Conservation (phyloP, 1,140 invertebrate genomes). For the Sminthurides bifidus region DNA sequence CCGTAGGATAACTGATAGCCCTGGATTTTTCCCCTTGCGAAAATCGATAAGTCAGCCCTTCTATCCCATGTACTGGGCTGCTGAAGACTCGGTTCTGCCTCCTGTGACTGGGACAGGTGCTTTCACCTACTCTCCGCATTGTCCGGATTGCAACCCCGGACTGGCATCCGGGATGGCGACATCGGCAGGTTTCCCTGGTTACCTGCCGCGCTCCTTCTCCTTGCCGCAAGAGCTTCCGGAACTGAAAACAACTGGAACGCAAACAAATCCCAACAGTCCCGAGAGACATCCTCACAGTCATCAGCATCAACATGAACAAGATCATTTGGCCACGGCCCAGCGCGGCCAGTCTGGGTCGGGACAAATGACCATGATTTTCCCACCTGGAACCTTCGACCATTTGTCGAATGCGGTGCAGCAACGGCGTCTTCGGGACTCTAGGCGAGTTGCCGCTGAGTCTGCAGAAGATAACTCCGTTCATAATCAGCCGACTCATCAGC, state of each 20-base stretch:
- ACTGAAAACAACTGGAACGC: slow-evolving; percentile 24
- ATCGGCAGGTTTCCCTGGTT: too few relatives aligned
- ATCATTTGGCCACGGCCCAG: background rate
- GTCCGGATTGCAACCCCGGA: slow-evolving; percentile 17
- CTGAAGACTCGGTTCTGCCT: slow-evolving; percentile 5
- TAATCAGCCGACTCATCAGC: too few relatives aligned
- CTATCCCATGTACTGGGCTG: slow-evolving; percentile 20
- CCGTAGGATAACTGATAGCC: background rate
- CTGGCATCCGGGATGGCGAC: too few relatives aligned
- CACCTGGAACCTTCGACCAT: too few relatives aligned
- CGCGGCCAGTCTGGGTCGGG: too few relatives aligned
- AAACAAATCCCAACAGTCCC: slow-evolving; percentile 28
- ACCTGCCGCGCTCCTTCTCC: slow-evolving; percentile 21
- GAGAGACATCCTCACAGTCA: slow-evolving; percentile 7
- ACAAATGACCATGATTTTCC: too few relatives aligned
- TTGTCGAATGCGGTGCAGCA: too few relatives aligned
- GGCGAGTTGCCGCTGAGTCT: too few relatives aligned
- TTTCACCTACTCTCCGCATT: slow-evolving; percentile 21
- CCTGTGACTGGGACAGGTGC: slow-evolving; percentile 1
- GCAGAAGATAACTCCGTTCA: too few relatives aligned
- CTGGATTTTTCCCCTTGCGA: slow-evolving; percentile 23
- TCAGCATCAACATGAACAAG: background rate
- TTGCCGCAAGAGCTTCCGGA: slow-evolving; percentile 20
- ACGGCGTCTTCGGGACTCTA: too few relatives aligned
- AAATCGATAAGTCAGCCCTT: slow-evolving; percentile 26